A percentile compares a stretch with the other conserved stretches of the same genome.
phyloP scores from a whole-genome alignment of 2,113 vertebrate genomes.

The Sorex fumeus region DNA sequence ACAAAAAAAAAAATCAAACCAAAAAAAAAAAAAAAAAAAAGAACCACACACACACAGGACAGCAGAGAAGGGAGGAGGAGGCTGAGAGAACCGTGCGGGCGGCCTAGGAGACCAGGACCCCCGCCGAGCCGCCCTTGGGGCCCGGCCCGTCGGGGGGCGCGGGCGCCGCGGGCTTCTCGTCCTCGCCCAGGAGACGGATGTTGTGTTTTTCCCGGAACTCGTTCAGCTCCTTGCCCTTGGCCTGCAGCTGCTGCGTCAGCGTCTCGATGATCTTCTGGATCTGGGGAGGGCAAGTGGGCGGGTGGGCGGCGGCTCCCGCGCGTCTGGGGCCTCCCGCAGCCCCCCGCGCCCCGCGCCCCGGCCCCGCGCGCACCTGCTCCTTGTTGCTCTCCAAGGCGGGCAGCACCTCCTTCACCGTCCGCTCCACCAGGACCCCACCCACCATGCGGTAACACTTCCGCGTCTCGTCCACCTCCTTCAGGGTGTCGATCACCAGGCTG shows the following conservation, averaged over 20 bases:
- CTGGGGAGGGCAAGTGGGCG: too few relatives aligned
- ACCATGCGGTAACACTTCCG: constrained; percentile 95
- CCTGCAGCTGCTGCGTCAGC: constrained; percentile 93
- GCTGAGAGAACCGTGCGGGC: constrained; percentile 40
- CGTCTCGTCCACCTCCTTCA: constrained; percentile 94
- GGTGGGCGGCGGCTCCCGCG: background rate
- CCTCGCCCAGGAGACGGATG: constrained; percentile 95
- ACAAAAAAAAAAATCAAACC: constrained; percentile 81
- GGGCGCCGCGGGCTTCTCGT: constrained; percentile 89
- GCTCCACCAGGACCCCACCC: constrained; percentile 94
- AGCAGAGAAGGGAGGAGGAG: constrained; percentile 61
- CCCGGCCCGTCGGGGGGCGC: constrained; percentile 90
- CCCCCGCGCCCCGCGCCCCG: background rate
- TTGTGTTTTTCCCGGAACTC: constrained; percentile 97
- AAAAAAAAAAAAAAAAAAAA: too few relatives aligned
- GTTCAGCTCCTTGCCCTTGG: constrained; percentile 94
- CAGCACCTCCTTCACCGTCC: constrained; percentile 96
- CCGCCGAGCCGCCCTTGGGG: constrained; percentile 77
- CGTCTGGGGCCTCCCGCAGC: background rate
- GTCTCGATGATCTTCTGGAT: constrained; percentile 93
- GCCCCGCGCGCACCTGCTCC: constrained; percentile 92
- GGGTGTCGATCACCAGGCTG: constrained; percentile 95
- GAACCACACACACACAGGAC: too few relatives aligned
- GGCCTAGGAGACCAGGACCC: constrained; percentile 94
- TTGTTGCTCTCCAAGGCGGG: constrained; percentile 95